Evolutionary conservation across 1,140 invertebrate genomes (phyloP).

Genomic region (Popillia japonica): DNA sequence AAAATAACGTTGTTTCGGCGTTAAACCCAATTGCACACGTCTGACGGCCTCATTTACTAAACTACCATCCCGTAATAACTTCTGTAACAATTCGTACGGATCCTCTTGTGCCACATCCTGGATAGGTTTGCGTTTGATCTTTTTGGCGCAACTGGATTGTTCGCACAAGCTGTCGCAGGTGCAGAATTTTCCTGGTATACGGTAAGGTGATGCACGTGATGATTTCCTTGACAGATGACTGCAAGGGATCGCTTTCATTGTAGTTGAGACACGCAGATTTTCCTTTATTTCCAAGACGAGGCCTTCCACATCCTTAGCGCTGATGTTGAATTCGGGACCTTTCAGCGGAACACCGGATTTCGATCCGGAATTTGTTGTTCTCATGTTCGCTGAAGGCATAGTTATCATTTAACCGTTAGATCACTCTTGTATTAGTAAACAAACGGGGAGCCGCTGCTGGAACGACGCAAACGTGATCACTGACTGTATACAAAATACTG

Average conservation of each 20-base stretch:
- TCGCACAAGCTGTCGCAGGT: slow-evolving; percentile 61
- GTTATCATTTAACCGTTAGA: slow-evolving; percentile 41
- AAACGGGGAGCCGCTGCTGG: slow-evolving; percentile 19
- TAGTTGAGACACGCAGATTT: slow-evolving; percentile 67
- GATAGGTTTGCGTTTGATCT: slow-evolving; percentile 54
- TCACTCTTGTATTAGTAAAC: slow-evolving; percentile 37
- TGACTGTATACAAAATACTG: neutral
- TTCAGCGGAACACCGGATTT: slow-evolving; percentile 33
- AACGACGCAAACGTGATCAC: slow-evolving; percentile 39
- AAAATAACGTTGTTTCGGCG: slow-evolving; percentile 61
- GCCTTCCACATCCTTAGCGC: slow-evolving; percentile 66
- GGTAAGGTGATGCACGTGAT: slow-evolving; percentile 69
- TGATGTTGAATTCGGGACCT: slow-evolving; percentile 52
- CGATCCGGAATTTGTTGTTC: slow-evolving; percentile 45
- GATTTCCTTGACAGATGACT: slow-evolving; percentile 57
- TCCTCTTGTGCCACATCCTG: slow-evolving; percentile 63
- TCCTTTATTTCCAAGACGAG: slow-evolving; percentile 76
- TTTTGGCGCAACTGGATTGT: slow-evolving; percentile 55
- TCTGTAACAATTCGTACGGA: slow-evolving; percentile 73
- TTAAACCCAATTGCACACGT: slow-evolving; percentile 67
- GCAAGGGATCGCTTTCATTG: slow-evolving; percentile 55
- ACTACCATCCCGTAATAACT: slow-evolving; percentile 69
- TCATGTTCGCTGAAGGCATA: slow-evolving; percentile 59
- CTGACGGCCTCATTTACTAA: slow-evolving; percentile 78
- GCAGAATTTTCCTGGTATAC: slow-evolving; percentile 61